Evolutionary conservation across 1,140 invertebrate genomes (phyloP).

Genomic region (Chironomus tepperi): DNA sequence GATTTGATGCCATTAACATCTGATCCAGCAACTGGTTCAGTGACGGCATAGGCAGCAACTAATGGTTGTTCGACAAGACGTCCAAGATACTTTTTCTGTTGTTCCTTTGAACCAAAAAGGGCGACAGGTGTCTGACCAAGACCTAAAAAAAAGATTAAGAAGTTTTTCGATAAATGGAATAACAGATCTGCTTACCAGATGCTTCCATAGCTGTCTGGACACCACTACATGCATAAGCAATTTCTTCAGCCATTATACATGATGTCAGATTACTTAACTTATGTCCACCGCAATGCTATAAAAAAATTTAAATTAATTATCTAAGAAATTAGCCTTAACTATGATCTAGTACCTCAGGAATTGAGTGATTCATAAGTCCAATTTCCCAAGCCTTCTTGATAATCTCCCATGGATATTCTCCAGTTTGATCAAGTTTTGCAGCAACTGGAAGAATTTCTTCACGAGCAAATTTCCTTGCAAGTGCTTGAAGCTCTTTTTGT

Average conservation of each 20-base stretch:
- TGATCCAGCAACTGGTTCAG: slow-evolving; percentile 86
- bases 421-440: slow-evolving; percentile 79
- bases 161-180: no score
- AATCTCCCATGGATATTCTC: slow-evolving; percentile 90
- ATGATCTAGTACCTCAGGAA: no score
- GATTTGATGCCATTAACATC: slow-evolving; percentile 89
- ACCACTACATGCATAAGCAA: slow-evolving; percentile 91
- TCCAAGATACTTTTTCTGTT: slow-evolving; percentile 86
- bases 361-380: slow-evolving; percentile 80
- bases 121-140: slow-evolving; percentile 83
- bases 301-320: no score
- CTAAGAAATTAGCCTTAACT: no score
- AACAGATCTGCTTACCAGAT: no score
- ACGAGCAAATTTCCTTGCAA: no score
- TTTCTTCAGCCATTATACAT: slow-evolving; percentile 80
- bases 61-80: slow-evolving; percentile 74
- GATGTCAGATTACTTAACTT: slow-evolving; percentile 70
- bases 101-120: slow-evolving; percentile 68
- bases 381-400: slow-evolving; percentile 90
- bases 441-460: slow-evolving; percentile 88
- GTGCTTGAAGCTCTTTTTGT: no score
- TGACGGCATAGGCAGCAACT: slow-evolving; percentile 88
- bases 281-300: slow-evolving; percentile 62
- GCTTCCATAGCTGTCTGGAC: slow-evolving; percentile 85
- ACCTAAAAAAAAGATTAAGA: no score